phyloP scores from a whole-genome alignment of 2,797 vertebrate genomes.

The Enteromius paludinosus region DNA sequence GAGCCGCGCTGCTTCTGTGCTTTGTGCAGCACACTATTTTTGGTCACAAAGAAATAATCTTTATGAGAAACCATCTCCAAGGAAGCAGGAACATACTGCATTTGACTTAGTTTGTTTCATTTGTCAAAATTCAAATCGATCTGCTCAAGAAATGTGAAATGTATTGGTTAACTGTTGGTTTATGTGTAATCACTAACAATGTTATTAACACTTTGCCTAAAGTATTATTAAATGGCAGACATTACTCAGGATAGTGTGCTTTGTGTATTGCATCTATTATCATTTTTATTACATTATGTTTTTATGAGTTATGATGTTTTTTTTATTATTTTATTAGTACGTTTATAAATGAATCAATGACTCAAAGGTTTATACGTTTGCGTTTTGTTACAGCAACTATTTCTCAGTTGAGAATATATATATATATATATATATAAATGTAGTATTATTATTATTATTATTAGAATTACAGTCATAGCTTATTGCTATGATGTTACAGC shows the following conservation, averaged over 20 bases:
- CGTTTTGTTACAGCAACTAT: background rate
- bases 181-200: background rate
- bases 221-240: background rate
- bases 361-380: background rate
- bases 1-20: slow-evolving; percentile 8
- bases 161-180: background rate
- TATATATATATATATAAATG: too few species aligned
- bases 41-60: slow-evolving; percentile 32
- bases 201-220: background rate
- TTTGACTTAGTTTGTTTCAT: slow-evolving; percentile 9
- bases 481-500: too few species aligned
- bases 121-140: slow-evolving; percentile 13
- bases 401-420: background rate
- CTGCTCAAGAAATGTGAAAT: background rate
- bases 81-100: slow-evolving; percentile 1
- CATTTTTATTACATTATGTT: background rate
- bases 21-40: slow-evolving; percentile 47
- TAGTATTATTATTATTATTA: too few species aligned
- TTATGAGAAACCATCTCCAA: slow-evolving; percentile 27
- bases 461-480: background rate
- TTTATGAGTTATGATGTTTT: background rate
- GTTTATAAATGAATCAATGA: background rate
- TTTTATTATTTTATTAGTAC: background rate
- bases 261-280: background rate
- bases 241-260: background rate